Conservation (phyloP, 2,113 vertebrate species). For the Colaptes auratus region DNA sequence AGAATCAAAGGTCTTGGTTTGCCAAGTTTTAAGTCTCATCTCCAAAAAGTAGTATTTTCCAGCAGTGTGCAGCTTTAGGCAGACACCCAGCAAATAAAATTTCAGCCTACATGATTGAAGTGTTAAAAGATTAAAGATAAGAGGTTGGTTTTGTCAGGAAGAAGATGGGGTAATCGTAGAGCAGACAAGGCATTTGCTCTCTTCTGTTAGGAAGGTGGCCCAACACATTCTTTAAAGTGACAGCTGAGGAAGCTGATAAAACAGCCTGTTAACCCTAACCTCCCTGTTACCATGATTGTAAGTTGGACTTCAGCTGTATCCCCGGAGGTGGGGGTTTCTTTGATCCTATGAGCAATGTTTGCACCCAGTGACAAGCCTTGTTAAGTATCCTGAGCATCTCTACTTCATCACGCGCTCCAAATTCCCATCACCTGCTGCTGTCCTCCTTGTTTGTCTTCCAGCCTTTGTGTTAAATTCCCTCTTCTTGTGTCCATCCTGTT, state of each 20-base stretch:
- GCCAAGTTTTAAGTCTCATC: slow-evolving; percentile 51
- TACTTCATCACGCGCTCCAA: neutral
- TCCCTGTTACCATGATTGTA: neutral
- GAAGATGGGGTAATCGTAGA: neutral
- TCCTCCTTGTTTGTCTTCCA: neutral
- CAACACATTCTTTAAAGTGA: neutral
- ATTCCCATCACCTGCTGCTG: neutral
- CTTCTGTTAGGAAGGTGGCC: neutral
- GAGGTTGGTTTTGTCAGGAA: slow-evolving; percentile 25
- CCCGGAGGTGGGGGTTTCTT: neutral
- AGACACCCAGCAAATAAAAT: slow-evolving; percentile 43
- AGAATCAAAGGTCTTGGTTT: slow-evolving; percentile 46
- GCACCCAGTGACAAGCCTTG: neutral
- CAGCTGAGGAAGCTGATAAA: neutral
- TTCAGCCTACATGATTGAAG: slow-evolving; percentile 48
- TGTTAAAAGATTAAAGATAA: slow-evolving; percentile 48
- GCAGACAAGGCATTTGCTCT: slow-evolving; percentile 6
- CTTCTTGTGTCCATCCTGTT: neutral
- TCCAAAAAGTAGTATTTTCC: slow-evolving; percentile 47
- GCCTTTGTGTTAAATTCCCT: neutral
- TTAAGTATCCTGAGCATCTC: neutral
- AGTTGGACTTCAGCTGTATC: neutral
- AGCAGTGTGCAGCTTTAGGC: slow-evolving; percentile 57
- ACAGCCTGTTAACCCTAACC: neutral
- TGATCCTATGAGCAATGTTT: neutral